Percentiles rank a stretch among this genome's conserved stretches.
These are phyloP conservation scores for Ailurus styani DNA, from an alignment of 2,113 vertebrate genomes.

Conservation along the genomic window DNA sequence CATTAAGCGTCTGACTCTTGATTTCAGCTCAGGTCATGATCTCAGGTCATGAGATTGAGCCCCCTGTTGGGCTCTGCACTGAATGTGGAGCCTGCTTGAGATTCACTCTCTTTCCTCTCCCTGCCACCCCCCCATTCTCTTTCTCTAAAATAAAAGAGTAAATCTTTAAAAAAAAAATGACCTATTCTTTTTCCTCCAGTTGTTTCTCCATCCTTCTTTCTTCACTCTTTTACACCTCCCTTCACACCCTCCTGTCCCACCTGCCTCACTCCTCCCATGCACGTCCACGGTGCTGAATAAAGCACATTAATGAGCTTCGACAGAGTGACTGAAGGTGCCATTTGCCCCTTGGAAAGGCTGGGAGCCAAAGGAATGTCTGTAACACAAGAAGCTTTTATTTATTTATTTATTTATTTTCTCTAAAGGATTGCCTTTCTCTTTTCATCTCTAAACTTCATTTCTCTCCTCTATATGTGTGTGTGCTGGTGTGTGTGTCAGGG, in stretches of 20 bases:
- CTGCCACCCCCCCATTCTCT: no score
- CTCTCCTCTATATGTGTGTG: neutral
- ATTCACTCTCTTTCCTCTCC: neutral
- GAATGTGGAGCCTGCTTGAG: neutral
- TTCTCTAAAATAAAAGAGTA: neutral
- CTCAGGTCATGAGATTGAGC: neutral
- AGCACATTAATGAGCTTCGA: neutral
- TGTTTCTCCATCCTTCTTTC: neutral
- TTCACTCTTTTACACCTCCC: neutral
- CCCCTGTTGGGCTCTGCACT: neutral
- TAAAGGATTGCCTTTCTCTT: neutral
- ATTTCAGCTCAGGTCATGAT: neutral
- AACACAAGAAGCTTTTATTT: neutral
- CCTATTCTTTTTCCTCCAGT: neutral
- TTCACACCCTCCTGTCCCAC: neutral
- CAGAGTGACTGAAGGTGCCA: neutral
- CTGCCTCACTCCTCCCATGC: neutral
- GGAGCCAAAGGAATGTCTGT: neutral
- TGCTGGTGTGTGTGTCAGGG: neutral
- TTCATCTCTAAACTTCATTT: neutral
- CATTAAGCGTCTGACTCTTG: neutral
- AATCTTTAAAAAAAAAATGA: neutral
- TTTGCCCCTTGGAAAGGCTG: neutral
- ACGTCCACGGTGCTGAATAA: rapidly evolving
- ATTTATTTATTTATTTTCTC: neutral